These are phyloP conservation scores for Enteromius paludinosus DNA, from an alignment of 2,797 vertebrate genomes.

Conservation along the genomic window DNA sequence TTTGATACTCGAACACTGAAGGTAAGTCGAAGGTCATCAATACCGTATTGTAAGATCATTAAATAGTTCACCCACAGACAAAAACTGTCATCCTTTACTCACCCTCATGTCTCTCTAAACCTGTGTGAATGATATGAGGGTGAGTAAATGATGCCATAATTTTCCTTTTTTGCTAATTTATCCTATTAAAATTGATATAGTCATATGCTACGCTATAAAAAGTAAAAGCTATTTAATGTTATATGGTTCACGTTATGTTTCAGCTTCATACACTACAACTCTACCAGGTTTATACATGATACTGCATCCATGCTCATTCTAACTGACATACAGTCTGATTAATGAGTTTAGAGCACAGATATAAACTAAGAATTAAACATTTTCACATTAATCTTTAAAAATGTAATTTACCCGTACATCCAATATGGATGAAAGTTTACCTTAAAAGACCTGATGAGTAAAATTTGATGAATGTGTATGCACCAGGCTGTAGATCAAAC, in stretches of 20 bases:
- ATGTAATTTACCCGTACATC: not conserved
- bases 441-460: constrained; percentile 13
- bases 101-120: not conserved
- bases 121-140: not conserved
- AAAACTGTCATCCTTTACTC: not conserved
- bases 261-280: not conserved
- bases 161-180: not conserved
- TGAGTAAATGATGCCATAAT: not conserved
- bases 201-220: not conserved
- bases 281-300: not conserved
- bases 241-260: not conserved
- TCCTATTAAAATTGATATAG: not conserved
- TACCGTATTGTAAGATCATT: not conserved
- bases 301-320: not conserved
- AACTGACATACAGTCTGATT: not conserved
- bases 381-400: constrained; percentile 1
- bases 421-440: not conserved
- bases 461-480: constrained; percentile 31
- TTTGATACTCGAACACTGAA: not conserved
- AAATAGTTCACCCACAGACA: not conserved
- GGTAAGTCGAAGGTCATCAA: not conserved
- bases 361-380: not conserved
- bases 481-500: constrained; percentile 15
- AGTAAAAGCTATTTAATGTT: not conserved
- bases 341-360: not conserved